Conservation (phyloP, 1,140 invertebrate species). For the Colletes gigas region DNA sequence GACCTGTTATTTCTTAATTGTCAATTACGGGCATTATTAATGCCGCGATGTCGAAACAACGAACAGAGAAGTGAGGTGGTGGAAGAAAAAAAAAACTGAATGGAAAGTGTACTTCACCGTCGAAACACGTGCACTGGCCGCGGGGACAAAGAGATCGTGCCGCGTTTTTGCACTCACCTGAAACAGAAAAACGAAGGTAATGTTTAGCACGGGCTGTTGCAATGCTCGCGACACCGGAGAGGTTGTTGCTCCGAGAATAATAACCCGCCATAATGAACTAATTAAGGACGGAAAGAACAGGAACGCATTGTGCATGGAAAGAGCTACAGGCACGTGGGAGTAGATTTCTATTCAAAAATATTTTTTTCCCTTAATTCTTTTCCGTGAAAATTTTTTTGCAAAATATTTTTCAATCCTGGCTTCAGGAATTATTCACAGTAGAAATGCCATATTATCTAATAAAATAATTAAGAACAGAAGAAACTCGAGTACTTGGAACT, state of each 20-base stretch:
- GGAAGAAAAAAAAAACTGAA: not conserved
- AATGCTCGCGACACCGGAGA: constrained; percentile 22
- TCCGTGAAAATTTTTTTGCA: too few species aligned
- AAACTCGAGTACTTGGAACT: too few species aligned
- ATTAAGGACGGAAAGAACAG: constrained; percentile 42
- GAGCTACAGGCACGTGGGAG: too few species aligned
- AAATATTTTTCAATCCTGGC: too few species aligned
- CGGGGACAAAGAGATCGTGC: not conserved
- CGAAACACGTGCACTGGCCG: not conserved
- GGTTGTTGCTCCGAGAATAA: constrained; percentile 18
- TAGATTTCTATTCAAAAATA: too few species aligned
- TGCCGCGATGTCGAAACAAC: not conserved
- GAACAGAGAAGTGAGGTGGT: too few species aligned
- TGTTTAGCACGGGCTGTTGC: constrained; percentile 2
- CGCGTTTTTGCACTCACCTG: constrained; percentile 56
- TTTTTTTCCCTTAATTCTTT: too few species aligned
- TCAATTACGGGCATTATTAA: not conserved
- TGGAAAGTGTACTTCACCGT: constrained; percentile 9
- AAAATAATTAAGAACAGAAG: too few species aligned
- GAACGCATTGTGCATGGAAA: constrained; percentile 34
- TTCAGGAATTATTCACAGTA: too few species aligned
- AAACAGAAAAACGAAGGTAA: constrained; percentile 55
- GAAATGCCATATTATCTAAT: too few species aligned
- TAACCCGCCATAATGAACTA: constrained; percentile 50
- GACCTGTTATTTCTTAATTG: not conserved